These are phyloP conservation scores for Pleuronectes platessa DNA, from an alignment of 2,113 vertebrate genomes.

Conservation along the genomic window DNA sequence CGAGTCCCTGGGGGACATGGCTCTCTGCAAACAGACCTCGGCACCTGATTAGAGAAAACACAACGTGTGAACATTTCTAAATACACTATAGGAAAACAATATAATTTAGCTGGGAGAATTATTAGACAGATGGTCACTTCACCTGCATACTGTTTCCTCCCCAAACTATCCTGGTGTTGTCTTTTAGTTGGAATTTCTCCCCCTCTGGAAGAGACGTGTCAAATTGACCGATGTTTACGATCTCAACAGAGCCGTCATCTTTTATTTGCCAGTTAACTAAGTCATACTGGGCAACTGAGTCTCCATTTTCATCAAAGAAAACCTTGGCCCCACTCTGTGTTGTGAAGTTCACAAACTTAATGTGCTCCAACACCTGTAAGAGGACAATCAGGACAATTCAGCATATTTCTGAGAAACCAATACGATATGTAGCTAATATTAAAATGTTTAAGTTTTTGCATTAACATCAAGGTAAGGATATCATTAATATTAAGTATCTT, in stretches of 20 bases:
- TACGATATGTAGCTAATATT: neutral
- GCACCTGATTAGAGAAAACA: slow-evolving; percentile 54
- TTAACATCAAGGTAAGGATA: neutral
- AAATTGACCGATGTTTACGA: slow-evolving; percentile 69
- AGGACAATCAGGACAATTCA: slow-evolving; percentile 1
- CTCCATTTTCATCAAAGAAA: slow-evolving; percentile 79
- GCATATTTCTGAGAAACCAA: neutral
- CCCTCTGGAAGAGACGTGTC: slow-evolving; percentile 63
- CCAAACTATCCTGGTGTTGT: slow-evolving; percentile 64
- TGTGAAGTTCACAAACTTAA: slow-evolving; percentile 73
- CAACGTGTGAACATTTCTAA: neutral
- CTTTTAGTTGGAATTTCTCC: slow-evolving; percentile 53
- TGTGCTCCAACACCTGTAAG: slow-evolving; percentile 74
- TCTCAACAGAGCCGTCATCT: slow-evolving; percentile 60
- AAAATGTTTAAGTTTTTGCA: neutral
- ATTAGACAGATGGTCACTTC: neutral
- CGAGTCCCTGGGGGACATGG: slow-evolving; percentile 74
- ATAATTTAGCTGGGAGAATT: neutral
- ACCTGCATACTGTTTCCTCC: slow-evolving; percentile 59
- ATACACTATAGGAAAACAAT: neutral
- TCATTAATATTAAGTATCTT: too few species aligned
- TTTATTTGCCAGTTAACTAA: slow-evolving; percentile 80
- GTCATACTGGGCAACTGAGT: slow-evolving; percentile 77
- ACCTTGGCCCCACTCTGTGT: slow-evolving; percentile 68
- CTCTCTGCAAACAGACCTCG: slow-evolving; percentile 76